Percentiles rank a stretch among this genome's conserved stretches.
phyloP scores from a whole-genome alignment of 2,113 vertebrate species.

The Cephalopholis sonnerati region DNA sequence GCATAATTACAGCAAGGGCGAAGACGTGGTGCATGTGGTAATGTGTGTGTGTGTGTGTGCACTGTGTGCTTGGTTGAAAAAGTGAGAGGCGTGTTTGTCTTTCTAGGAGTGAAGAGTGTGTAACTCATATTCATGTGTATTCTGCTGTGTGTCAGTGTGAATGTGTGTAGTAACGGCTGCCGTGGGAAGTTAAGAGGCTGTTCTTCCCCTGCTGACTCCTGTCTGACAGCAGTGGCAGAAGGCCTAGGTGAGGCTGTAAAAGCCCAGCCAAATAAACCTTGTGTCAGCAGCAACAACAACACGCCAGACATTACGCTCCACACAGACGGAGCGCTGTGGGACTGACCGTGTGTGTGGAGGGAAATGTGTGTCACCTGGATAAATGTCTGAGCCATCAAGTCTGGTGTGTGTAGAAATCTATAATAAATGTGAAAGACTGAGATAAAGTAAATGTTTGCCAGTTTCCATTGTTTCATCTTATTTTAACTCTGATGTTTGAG shows the following conservation, averaged over 20 bases:
- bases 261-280: conserved; percentile 70
- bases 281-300: conserved; percentile 65
- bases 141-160: not conserved
- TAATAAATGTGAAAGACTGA: not conserved
- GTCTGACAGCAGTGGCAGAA: conserved; percentile 66
- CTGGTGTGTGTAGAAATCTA: conserved; percentile 4
- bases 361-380: conserved; percentile 68
- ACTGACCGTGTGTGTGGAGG: conserved; percentile 42
- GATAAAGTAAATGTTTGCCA: not conserved
- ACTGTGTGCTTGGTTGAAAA: conserved; percentile 9
- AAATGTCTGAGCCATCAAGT: conserved; percentile 56
- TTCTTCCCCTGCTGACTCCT: conserved; percentile 61
- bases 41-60: conserved; percentile 18
- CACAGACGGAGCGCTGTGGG: conserved; percentile 31
- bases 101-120: conserved; percentile 5
- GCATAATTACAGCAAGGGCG: conserved; percentile 57
- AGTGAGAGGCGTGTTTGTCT: conserved; percentile 32
- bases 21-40: conserved; percentile 5
- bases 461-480: not conserved
- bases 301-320: conserved; percentile 73
- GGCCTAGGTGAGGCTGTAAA: conserved; percentile 68
- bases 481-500: not conserved
- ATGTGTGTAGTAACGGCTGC: conserved; percentile 20
- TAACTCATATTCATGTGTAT: conserved; percentile 9
- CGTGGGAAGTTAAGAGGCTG: conserved; percentile 41